These are phyloP conservation scores for Sardina pilchardus DNA, from an alignment of 2,113 vertebrate species.

Conservation along the genomic window DNA sequence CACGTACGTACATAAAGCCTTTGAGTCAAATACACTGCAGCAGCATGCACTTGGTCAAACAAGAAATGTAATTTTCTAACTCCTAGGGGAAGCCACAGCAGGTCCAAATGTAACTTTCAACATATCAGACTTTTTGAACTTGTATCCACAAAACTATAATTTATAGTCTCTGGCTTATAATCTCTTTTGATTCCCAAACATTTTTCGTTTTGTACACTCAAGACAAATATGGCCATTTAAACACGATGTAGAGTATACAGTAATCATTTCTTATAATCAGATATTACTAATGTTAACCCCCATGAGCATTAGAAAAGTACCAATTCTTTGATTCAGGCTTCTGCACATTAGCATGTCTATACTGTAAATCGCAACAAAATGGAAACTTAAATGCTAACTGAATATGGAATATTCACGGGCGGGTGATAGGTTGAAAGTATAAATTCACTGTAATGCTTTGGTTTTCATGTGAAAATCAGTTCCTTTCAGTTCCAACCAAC, in stretches of 20 bases:
- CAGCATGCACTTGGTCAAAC: constrained; percentile 33
- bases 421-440: not conserved
- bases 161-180: not conserved
- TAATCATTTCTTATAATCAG: not conserved
- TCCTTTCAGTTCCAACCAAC: not conserved
- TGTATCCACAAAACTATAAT: not conserved
- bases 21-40: constrained; percentile 32
- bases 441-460: constrained; percentile 12
- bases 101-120: not conserved
- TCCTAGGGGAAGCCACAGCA: not conserved
- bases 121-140: not conserved
- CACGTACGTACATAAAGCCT: constrained; percentile 19
- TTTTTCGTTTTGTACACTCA: not conserved
- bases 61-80: constrained; percentile 5
- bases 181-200: not conserved
- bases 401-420: not conserved
- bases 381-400: not conserved
- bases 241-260: not conserved
- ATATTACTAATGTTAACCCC: not conserved
- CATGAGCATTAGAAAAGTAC: not conserved
- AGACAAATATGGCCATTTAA: not conserved
- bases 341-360: constrained; percentile 6
- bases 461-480: not conserved
- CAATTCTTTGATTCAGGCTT: not conserved
- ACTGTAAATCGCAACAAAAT: constrained; percentile 14